Base-by-base conservation (phyloP, 2,888 invertebrate species). In the Blera fallax region DNA sequence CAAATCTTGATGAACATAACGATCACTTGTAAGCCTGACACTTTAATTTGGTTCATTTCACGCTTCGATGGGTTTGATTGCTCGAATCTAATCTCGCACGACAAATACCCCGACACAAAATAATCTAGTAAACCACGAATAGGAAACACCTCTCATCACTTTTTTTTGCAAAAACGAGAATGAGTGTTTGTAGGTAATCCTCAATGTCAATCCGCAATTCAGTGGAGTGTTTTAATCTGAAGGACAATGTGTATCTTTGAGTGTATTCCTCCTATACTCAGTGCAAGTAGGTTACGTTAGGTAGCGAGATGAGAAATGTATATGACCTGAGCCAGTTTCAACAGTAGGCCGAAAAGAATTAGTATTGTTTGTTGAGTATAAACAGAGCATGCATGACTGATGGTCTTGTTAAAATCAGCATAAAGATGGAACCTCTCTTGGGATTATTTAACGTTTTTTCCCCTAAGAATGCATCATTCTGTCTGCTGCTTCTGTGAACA, bases 131-230 rank as follows among this genome's bases (percentile, higher is more conserved):
- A 78, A 78, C 60, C 77, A 54, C 76, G 67, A 56, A 56, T 34
- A 58, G 60, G 50, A 62, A 69, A 78, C 69, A 52, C 69, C 60
- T 69, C 40, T 62, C 52, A 52, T 67, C 77, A 43, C 67, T 16
- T 56, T 8, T 45, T 52, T 77, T 58, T 45, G 74, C 74, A 43
- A 21, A 50, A 16, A 62, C 43, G n/a, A 64, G 78, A 56, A 60
- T 60, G 60, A 54, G 78, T 72, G 29, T 72, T 52, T 45, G 34
- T 29, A 56, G 65, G 54, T 72, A 79, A 72, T 79, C 64, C 72
- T 56, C 48, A 72, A 79, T 78, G 79, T 79, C 79, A 79, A 79
- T 72, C 79, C 79, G 64, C 79, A 79, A 64, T 64, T 40, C 79
- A 72, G 27, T 72, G 64, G 65, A 79, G 79, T 72, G 79, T 79